These are phyloP conservation scores for Embiotoca jacksoni DNA, from an alignment of 2,113 vertebrate genomes.

Conservation along the genomic window DNA sequence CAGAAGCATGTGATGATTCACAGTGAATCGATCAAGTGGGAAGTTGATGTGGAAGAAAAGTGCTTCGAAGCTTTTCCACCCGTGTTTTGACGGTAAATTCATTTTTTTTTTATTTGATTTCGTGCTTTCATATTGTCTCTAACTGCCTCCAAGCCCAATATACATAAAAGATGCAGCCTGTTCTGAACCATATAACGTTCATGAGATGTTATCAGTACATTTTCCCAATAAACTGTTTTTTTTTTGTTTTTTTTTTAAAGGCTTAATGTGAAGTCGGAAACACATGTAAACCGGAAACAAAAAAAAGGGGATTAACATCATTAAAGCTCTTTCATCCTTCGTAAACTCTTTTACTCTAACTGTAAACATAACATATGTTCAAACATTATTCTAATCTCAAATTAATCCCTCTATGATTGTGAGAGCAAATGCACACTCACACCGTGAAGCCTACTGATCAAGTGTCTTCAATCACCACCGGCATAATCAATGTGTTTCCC, in stretches of 20 bases:
- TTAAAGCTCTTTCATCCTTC: neutral
- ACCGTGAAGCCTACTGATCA: neutral
- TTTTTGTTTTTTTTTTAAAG: neutral
- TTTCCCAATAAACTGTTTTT: neutral
- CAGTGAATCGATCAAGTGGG: too few relatives aligned
- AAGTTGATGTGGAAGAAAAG: too few relatives aligned
- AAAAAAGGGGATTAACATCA: too few relatives aligned
- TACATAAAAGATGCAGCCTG: neutral
- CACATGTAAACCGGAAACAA: too few relatives aligned
- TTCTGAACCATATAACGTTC: neutral
- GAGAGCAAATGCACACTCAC: neutral
- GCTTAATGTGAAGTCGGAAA: too few relatives aligned
- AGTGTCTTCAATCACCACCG: slow-evolving; percentile 22
- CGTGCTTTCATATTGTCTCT: too few relatives aligned
- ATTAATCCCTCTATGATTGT: neutral
- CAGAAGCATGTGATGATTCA: too few relatives aligned
- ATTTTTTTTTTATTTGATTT: too few relatives aligned
- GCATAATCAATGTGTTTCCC: slow-evolving; percentile 30
- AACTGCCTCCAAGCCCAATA: too few relatives aligned
- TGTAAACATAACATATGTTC: slow-evolving; percentile 5
- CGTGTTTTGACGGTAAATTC: too few relatives aligned
- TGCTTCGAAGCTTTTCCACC: too few relatives aligned
- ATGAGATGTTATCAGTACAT: too few relatives aligned
- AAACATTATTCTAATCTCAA: slow-evolving; percentile 2
- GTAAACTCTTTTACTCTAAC: neutral